Base-by-base conservation (phyloP, 2,113 vertebrate species). In the Coreoperca whiteheadi region DNA sequence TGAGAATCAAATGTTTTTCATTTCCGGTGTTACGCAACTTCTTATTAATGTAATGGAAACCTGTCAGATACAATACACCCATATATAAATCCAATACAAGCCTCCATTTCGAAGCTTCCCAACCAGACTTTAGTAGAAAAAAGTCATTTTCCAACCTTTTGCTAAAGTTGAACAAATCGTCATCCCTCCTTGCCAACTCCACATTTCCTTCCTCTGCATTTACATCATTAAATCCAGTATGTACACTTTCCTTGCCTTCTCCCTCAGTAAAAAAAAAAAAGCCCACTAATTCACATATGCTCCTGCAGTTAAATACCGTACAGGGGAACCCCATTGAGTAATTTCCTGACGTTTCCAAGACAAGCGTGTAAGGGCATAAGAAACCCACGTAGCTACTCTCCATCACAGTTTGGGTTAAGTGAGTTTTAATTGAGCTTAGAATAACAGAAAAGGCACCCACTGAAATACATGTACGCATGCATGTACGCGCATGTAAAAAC, bases 141-240 rank as follows among this genome's bases (percentile, higher is more conserved):
- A 87, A 86, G 83, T 69, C 37, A 70, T 82, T 91, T 90, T 88
- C 30, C 59, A 53, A 14, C 28, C 10, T 10, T 51, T 60, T 28
- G 8, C 23, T 51, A 1, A 80, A 87, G 32, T 53, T 8, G 65
- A 66, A 48, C 53, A 65, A 69, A 72, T 60, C 71, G 51, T 37
- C 80, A 43, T n/a, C 41, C 63, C 80, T 63, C 25, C 48, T 32
- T 2, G 68, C 83, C 81, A 79, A 41, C 70, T 77, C 50, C 79
- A 75, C 74, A 8, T 89, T 87, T 88, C 76, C 76, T 88, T 87
- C 77, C 81, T 82, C 63, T 74, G 63, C 77, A 21, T 90, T 83
- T 84, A 91, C 84, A 86, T 91, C 85, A 78, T 91, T 86, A 87
- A 87, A 84, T 72, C 54, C 65, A 54, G 34, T 10, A 4, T 41